phyloP scores from a whole-genome alignment of 2,113 vertebrate genomes.

The Dunckerocampus dactyliophorus region DNA sequence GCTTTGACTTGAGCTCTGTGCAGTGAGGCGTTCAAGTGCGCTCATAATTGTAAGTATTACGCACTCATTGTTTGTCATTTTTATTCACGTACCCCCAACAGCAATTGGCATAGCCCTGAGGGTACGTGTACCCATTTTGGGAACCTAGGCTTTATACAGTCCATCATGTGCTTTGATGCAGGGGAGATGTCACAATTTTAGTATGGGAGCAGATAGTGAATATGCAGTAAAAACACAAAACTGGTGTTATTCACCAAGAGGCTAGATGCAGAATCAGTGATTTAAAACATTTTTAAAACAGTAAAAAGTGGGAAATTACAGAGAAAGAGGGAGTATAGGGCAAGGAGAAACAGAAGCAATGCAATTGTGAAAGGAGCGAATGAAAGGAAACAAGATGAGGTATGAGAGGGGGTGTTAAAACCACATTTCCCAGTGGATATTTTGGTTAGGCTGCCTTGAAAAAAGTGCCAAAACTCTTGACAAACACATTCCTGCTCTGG shows the following conservation, averaged over 20 bases:
- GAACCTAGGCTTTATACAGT: too few species aligned
- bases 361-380: conserved; percentile 38
- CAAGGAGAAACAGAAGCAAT: conserved; percentile 20
- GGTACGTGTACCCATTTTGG: too few species aligned
- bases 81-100: too few species aligned
- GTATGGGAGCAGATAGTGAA: too few species aligned
- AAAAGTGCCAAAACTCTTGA: conserved; percentile 61
- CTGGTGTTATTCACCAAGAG: too few species aligned
- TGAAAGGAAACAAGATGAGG: conserved; percentile 38
- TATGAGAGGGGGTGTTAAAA: conserved; percentile 57
- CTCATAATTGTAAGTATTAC: too few species aligned
- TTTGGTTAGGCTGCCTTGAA: conserved; percentile 47
- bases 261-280: not conserved
- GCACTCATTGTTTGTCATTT: too few species aligned
- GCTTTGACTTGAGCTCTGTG: too few species aligned
- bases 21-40: too few species aligned
- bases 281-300: too few species aligned
- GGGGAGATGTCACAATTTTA: too few species aligned
- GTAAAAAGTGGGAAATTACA: conserved; percentile 12
- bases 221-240: conserved; percentile 6
- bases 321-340: conserved; percentile 11
- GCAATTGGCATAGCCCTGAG: too few species aligned
- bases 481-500: conserved; percentile 51
- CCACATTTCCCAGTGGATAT: conserved; percentile 61
- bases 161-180: conserved; percentile 34